Evolutionary conservation across 2,113 vertebrate genomes (phyloP), one percentile per base, ranked within the genome.

Genomic region (Heterocephalus glaber): DNA sequence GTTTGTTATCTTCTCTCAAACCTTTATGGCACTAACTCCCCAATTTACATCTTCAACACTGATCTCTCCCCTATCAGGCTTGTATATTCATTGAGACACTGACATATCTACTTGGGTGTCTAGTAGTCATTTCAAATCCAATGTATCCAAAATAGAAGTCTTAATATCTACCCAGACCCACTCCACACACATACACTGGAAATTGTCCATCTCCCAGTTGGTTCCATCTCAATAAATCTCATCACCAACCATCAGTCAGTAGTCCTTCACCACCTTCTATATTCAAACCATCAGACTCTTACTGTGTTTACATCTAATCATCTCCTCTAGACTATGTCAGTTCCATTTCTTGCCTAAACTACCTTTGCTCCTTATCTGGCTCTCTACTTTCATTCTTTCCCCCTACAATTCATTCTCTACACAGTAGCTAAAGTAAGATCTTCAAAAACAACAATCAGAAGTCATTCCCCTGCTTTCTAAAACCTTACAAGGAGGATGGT

Each of bases 101-200:
- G 47, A 58, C 19, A 44, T 89, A 52, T 30, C 35, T 35, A 65
- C 49, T 79, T 95, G 81, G 35, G 49, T 94, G 3, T 70, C 70
- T 72, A 41, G 77, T 66, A 70, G 38, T 89, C 66, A 72, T 80
- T 92, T 94, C 28, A 89, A 94, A 65, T 28, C 52, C 76, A 38
- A 68, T 24, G 47, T 87, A 82, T 77, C 54, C 49, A 89, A 94
- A 79, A 44, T 8, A 93, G 38, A 93, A 60, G 49, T 49, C 30
- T 90, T 90, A 38, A 49, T 60, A 86, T 68, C 68, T 52, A 20
- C 41, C 35, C 44, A 81, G 20, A 52, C 35, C 44, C 19, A 60
- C 24, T 68, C n/a, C 30, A 61, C 24, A 79, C 11, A 49, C 19
- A 41, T 16, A 90, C n/a, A 38, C 13, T 79, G 20, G 30, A 80